phyloP scores from a whole-genome alignment of 2,797 vertebrate species.

The Remorina albescens region DNA sequence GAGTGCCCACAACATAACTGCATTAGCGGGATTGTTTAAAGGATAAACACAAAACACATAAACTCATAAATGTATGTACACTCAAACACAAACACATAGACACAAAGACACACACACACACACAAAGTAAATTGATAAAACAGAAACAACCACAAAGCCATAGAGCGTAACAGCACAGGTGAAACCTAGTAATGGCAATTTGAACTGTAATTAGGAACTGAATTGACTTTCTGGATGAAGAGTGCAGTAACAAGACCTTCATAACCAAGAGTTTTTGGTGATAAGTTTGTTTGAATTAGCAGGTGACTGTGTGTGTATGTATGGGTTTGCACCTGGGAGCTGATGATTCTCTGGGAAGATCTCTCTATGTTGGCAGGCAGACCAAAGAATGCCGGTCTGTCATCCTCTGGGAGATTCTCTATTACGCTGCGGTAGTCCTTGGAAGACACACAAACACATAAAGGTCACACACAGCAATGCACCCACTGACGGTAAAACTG shows the following conservation, averaged over 20 bases:
- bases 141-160: not conserved
- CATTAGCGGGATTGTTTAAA: constrained; percentile 1
- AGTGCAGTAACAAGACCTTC: not conserved
- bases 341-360: constrained; percentile 94
- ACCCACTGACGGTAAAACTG: not conserved
- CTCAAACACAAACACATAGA: not conserved
- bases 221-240: constrained; percentile 2
- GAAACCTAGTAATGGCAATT: constrained; percentile 4
- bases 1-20: not conserved
- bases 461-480: constrained; percentile 42
- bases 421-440: constrained; percentile 94
- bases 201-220: constrained; percentile 17
- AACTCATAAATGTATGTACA: not conserved
- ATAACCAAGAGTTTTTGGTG: too few species aligned
- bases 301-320: constrained; percentile 13
- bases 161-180: not conserved
- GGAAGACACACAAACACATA: constrained; percentile 57
- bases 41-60: not conserved
- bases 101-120: not conserved
- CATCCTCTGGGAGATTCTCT: constrained; percentile 94
- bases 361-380: constrained; percentile 95
- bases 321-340: constrained; percentile 87
- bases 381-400: constrained; percentile 95
- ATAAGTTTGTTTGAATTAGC: constrained; percentile 11
- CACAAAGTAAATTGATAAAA: not conserved